Evolutionary conservation across 2,888 invertebrate genomes (phyloP).

Genomic region (Hypomecis punctinalis): DNA sequence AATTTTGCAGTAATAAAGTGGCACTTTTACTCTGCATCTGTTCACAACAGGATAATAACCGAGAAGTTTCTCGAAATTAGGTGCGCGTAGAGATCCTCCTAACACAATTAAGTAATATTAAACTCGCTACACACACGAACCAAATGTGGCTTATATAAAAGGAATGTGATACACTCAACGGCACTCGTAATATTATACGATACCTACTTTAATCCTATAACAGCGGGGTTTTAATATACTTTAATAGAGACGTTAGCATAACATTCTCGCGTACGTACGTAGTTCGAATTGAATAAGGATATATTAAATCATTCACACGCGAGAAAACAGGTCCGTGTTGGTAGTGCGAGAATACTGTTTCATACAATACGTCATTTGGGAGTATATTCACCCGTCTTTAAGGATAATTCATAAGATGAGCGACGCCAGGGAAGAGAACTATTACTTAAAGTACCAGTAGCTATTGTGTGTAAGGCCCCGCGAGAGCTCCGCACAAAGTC

Average conservation of each 20-base stretch:
- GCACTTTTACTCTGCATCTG: constrained; percentile 27
- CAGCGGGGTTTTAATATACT: constrained; percentile 30
- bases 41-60: constrained; percentile 41
- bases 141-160: constrained; percentile 41
- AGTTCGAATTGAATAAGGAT: constrained; percentile 21
- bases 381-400: constrained; percentile 33
- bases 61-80: constrained; percentile 31
- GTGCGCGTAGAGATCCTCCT: constrained; percentile 30
- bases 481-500: constrained; percentile 70
- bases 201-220: constrained; percentile 42
- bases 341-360: constrained; percentile 1
- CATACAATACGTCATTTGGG: constrained; percentile 26
- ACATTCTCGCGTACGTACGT: constrained; percentile 21
- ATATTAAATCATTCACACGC: constrained; percentile 13
- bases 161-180: constrained; percentile 45
- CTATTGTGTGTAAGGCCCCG: constrained; percentile 63
- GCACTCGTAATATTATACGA: constrained; percentile 41
- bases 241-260: constrained; percentile 32
- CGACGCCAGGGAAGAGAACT: constrained; percentile 57
- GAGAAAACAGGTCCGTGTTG: constrained; percentile 1
- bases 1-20: neutral
- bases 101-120: constrained; percentile 45
- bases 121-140: constrained; percentile 42
- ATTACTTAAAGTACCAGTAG: constrained; percentile 64
- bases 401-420: constrained; percentile 48